Conservation (phyloP, 1,140 invertebrate genomes). For the Colletes gigas region DNA sequence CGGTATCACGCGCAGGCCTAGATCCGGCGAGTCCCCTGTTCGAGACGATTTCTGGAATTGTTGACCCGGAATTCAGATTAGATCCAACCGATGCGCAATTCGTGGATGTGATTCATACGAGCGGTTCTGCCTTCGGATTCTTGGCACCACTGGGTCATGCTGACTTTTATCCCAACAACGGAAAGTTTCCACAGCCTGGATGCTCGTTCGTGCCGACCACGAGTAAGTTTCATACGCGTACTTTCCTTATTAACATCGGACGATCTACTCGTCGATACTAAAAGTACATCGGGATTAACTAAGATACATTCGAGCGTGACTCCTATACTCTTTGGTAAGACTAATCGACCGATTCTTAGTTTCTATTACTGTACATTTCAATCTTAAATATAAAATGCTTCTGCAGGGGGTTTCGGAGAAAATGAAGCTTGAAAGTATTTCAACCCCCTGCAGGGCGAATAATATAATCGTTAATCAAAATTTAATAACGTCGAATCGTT, state of each 20-base stretch:
- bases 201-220: slow-evolving; percentile 68
- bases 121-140: slow-evolving; percentile 77
- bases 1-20: slow-evolving; percentile 71
- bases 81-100: slow-evolving; percentile 80
- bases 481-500: background rate
- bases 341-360: too few species aligned
- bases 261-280: too few species aligned
- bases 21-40: slow-evolving; percentile 83
- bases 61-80: slow-evolving; percentile 75
- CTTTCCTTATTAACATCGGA: background rate
- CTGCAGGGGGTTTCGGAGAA: too few species aligned
- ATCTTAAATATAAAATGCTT: background rate
- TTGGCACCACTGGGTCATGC: slow-evolving; percentile 76
- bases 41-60: slow-evolving; percentile 66
- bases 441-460: too few species aligned
- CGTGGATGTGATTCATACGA: slow-evolving; percentile 83
- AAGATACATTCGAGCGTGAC: background rate
- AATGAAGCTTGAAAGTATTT: too few species aligned
- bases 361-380: too few species aligned
- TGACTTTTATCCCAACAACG: slow-evolving; percentile 82
- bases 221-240: slow-evolving; percentile 51
- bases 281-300: too few species aligned
- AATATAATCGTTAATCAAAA: background rate
- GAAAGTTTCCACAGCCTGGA: slow-evolving; percentile 77
- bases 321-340: too few species aligned